Base-by-base conservation (phyloP, 1,140 invertebrate species). In the Ceratina calcarata region DNA sequence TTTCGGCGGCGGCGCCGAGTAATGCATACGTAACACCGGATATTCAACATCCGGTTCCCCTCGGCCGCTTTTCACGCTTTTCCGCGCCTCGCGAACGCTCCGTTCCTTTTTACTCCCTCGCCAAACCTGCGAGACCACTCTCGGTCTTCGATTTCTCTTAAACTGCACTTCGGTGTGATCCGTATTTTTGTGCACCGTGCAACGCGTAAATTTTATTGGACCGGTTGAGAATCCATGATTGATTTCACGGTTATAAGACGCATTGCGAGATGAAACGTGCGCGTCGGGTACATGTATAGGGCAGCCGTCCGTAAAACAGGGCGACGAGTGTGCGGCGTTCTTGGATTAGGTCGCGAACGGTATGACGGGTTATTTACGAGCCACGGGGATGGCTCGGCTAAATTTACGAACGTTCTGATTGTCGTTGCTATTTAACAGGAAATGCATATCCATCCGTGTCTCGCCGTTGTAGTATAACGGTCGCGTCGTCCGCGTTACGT, bases 301-400 rank as follows among this genome's bases (percentile, higher is more conserved):
- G 51, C n/a, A n/a, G n/a, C 22, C 37, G 49, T 24, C 24, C 49
- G 49, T 84, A 83, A 83, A 83, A 83, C 66, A 55, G 12, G 45
- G 69, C 76, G 65, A 65, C 67, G 61, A 77, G 66, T 53, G 82
- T 18, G 45, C 65, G 70, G 24, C 32, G 13, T 58, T 18, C 18
- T 49, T 37, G 68, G 57, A 68, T 70, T 62, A 24, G 51, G 61
- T 85, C 64, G 81, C n/a, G 32, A 18, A 55, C 53, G 32, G 6
- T 32, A 78, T 49, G 58, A 60, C 73, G 69, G 78, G 83, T 85
- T 85, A 86, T 86, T 86, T 86, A 86, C 62, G 70, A 78, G 70
- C 60, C 55, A 78, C 18, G 55, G 13, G 32, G 65, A 64, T 68
- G 60, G 68, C 74, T 62, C 60, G 51, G 61, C 64, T 74, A 65